Percentiles rank a stretch among this genome's conserved stretches.
These are phyloP conservation scores for Plebejus argus DNA, from an alignment of 2,888 invertebrate species.

Conservation along the genomic window DNA sequence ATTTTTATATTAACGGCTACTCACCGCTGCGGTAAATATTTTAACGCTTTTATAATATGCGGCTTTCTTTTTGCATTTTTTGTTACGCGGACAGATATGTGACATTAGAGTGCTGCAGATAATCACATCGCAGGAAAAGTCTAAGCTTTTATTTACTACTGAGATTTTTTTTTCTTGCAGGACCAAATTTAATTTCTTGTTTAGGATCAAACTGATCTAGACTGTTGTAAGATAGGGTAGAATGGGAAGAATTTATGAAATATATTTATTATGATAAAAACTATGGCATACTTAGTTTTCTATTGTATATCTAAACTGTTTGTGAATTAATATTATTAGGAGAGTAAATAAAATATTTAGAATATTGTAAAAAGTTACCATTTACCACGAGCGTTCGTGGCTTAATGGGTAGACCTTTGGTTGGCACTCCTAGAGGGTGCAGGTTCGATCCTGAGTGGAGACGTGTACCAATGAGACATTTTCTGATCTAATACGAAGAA, in stretches of 20 bases:
- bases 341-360: not conserved
- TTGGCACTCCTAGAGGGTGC: no score
- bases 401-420: no score
- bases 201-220: not conserved
- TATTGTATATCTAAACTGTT: not conserved
- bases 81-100: not conserved
- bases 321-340: not conserved
- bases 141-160: not conserved
- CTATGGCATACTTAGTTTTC: no score
- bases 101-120: not conserved
- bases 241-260: no score
- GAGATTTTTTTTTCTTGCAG: not conserved
- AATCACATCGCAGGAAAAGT: not conserved
- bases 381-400: no score
- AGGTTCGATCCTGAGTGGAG: no score
- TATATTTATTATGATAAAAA: no score
- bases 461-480: no score
- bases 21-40: conserved; percentile 28
- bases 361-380: not conserved
- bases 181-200: no score
- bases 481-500: no score
- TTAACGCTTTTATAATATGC: conserved; percentile 33
- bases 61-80: conserved; percentile 17
- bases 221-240: no score
- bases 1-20: conserved; percentile 36